Evolutionary conservation across 2,888 invertebrate genomes (phyloP), one percentile per base, ranked within the genome.

Genomic region (Dexiosoma caninum): DNA sequence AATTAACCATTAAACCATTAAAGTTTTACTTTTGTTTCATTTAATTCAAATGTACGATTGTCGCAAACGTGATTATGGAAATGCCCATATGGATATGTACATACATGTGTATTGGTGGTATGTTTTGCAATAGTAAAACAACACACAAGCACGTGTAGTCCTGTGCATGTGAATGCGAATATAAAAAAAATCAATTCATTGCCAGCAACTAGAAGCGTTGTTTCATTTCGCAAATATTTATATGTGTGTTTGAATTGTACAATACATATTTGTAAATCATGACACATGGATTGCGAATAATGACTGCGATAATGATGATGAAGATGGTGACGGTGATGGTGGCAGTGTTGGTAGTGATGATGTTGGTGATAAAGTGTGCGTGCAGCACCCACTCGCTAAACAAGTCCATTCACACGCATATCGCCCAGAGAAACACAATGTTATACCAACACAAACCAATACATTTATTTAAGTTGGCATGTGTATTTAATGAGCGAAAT

Each of bases 371-470:
- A 35, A 49, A 71, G 49, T 71, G 55, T 77, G 81, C 81, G 77
- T 81, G 81, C 67, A 77, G 69, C 81, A 77, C 81, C 81, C 62
- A 69, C 77, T 69, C 64, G 62, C 35, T 16, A 12, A 44, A 44
- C 59, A 64, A 46, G 49, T 67, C 27, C 40, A 42, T 37, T 30
- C 27, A 55, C 64, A 64, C 44, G 46, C 64, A 55, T 42, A 62
- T 27, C 60, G 8, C 3, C 10, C 55, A 59, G 4, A 51, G 12
- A 42, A 9, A 51, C 23, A 44, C 57, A 57, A 40, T 7, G 30
- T 9, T 12, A 42, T 35, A 30, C n/a, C 3, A 8, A 14, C 32
- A 14, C 40, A 70, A 57, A 37, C 55, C 35, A 10, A 57, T 40
- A 51, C 23, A 49, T 59, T 51, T 51, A 49, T 49, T 74, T 55